Conservation (phyloP, 2,888 invertebrate genomes). For the Eledone cirrhosa region DNA sequence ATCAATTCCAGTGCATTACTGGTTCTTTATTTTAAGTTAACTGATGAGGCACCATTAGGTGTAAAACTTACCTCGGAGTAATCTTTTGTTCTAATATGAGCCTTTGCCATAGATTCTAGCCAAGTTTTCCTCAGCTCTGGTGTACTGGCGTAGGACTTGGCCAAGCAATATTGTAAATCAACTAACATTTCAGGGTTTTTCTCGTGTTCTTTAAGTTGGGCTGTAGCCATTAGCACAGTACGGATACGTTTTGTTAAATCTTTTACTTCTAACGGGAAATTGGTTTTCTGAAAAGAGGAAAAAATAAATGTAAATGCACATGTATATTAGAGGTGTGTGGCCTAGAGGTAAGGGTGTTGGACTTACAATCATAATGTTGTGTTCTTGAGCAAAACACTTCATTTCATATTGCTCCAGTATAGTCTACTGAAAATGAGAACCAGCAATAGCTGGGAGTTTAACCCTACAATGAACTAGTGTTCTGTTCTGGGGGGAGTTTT, state of each 20-base stretch:
- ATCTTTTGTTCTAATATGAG: conserved; percentile 83
- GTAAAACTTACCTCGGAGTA: conserved; percentile 80
- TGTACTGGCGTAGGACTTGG: conserved; percentile 88
- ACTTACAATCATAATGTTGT: too few relatives aligned
- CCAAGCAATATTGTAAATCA: conserved; percentile 89
- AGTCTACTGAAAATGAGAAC: too few relatives aligned
- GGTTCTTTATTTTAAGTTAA: too few relatives aligned
- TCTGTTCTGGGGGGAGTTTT: too few relatives aligned
- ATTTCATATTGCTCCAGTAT: too few relatives aligned
- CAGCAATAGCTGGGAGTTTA: too few relatives aligned
- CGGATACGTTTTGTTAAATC: conserved; percentile 91
- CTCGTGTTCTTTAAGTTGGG: conserved; percentile 88
- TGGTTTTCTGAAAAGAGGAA: conserved; percentile 67
- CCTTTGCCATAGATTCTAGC: conserved; percentile 90
- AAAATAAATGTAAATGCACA: neutral
- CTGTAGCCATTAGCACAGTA: conserved; percentile 93
- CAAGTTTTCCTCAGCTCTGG: conserved; percentile 93
- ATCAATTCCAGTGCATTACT: too few relatives aligned
- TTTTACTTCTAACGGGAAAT: conserved; percentile 88
- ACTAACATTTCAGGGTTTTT: conserved; percentile 91
- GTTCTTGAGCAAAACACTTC: too few relatives aligned
- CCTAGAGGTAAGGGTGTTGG: too few relatives aligned
- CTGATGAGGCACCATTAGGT: too few relatives aligned
- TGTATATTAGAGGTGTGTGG: too few relatives aligned
- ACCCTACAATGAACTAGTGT: too few relatives aligned